These are phyloP conservation scores for Laothoe populi DNA, from an alignment of 2,888 invertebrate genomes.

Conservation along the genomic window DNA sequence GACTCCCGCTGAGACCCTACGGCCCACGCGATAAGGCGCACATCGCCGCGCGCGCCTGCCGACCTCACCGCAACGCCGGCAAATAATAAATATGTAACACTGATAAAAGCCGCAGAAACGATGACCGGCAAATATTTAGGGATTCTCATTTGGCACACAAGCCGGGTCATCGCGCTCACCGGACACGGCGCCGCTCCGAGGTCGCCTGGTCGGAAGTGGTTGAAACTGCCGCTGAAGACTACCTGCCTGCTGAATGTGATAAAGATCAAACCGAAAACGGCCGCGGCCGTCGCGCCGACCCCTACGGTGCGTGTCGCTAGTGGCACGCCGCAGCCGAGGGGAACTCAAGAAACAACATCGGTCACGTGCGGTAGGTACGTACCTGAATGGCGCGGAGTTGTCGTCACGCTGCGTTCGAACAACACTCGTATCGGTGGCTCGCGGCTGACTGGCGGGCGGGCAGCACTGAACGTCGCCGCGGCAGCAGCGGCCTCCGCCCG, in stretches of 20 bases:
- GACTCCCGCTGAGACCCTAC: conserved; percentile 68
- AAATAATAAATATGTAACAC: conserved; percentile 84
- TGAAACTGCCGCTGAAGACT: conserved; percentile 50
- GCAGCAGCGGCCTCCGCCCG: conserved; percentile 72
- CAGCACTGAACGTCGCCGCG: conserved; percentile 69
- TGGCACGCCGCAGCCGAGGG: conserved; percentile 39
- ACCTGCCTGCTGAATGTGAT: conserved; percentile 63
- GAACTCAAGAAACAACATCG: conserved; percentile 37
- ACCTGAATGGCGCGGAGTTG: conserved; percentile 69
- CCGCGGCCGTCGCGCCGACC: conserved; percentile 30
- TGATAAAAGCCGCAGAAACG: conserved; percentile 81
- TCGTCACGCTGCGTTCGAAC: conserved; percentile 62
- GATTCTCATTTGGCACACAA: conserved; percentile 71
- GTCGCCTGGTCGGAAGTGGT: conserved; percentile 51
- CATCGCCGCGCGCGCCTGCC: conserved; percentile 71
- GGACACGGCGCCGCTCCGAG: conserved; percentile 50
- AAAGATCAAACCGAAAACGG: conserved; percentile 45
- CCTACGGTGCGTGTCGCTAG: conserved; percentile 33
- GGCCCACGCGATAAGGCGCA: conserved; percentile 76
- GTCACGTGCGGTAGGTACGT: conserved; percentile 68
- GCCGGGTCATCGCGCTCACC: conserved; percentile 62
- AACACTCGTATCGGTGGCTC: conserved; percentile 79
- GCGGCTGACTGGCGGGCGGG: conserved; percentile 75
- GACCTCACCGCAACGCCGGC: conserved; percentile 79
- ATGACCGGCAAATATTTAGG: conserved; percentile 79